These are phyloP conservation scores for Trichomalopsis sarcophagae DNA, from an alignment of 1,140 invertebrate species.

Conservation along the genomic window DNA sequence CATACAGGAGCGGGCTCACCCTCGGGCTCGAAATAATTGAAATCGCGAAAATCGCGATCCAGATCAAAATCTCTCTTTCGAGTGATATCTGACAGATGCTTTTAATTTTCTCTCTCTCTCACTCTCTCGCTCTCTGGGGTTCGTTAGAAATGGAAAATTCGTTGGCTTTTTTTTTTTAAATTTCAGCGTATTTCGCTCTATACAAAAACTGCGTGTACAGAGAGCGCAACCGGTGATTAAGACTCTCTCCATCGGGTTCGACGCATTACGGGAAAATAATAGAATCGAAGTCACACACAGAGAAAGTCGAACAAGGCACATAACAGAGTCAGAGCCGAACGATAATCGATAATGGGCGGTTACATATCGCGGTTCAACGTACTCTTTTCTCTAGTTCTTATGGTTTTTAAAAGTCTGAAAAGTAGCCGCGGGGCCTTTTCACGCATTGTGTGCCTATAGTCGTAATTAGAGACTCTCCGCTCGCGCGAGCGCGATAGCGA, in stretches of 20 bases:
- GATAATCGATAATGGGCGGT: slow-evolving; percentile 46
- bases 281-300: slow-evolving; percentile 6
- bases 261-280: slow-evolving; percentile 35
- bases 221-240: slow-evolving; percentile 25
- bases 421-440: slow-evolving; percentile 28
- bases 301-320: slow-evolving; percentile 15
- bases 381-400: slow-evolving; percentile 26
- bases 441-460: not conserved
- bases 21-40: slow-evolving; percentile 33
- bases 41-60: slow-evolving; percentile 27
- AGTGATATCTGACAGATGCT: slow-evolving; percentile 42
- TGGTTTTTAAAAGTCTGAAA: slow-evolving; percentile 33
- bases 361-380: slow-evolving; percentile 42
- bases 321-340: not conserved
- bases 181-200: not conserved
- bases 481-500: not conserved
- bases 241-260: not conserved
- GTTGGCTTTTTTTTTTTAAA: slow-evolving; percentile 31
- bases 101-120: slow-evolving; percentile 13
- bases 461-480: slow-evolving; percentile 46
- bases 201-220: not conserved
- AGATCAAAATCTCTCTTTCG: slow-evolving; percentile 31
- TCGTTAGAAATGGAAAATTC: slow-evolving; percentile 43
- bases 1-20: not conserved
- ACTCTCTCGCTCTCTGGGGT: not conserved